phyloP scores from a whole-genome alignment of 2,888 invertebrate genomes.

The Ypsolopha sequella region DNA sequence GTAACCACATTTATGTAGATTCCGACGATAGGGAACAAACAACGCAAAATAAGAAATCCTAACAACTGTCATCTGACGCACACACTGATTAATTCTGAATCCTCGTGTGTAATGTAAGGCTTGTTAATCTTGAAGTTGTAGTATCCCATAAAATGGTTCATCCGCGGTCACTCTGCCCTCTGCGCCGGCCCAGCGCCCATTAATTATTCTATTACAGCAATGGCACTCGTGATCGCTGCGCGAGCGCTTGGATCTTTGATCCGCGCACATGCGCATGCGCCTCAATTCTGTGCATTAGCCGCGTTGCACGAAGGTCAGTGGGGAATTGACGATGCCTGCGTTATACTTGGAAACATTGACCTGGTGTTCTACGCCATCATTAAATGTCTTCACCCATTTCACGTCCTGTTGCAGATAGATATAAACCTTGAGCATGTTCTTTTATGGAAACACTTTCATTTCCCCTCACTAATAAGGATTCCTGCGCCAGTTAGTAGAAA shows the following conservation, averaged over 20 bases:
- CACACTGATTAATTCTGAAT: not conserved
- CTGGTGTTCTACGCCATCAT: not conserved
- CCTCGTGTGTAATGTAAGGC: not conserved
- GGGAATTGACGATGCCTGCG: not conserved
- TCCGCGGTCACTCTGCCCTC: constrained; percentile 27
- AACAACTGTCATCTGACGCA: too few relatives aligned
- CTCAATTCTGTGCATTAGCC: constrained; percentile 19
- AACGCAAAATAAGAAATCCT: not conserved
- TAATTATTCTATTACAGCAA: constrained; percentile 62
- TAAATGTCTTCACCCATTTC: too few relatives aligned
- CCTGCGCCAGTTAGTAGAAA: too few relatives aligned
- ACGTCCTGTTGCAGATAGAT: too few relatives aligned
- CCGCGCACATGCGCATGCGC: constrained; percentile 22
- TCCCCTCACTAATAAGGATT: too few relatives aligned
- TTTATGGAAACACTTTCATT: too few relatives aligned
- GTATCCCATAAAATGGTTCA: not conserved
- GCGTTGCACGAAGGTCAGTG: not conserved
- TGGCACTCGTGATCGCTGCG: constrained; percentile 43
- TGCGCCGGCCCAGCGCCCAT: constrained; percentile 40
- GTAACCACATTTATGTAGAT: not conserved
- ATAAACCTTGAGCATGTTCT: too few relatives aligned
- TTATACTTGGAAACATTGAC: not conserved
- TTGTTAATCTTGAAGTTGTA: not conserved
- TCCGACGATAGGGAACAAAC: not conserved
- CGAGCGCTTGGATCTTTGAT: constrained; percentile 43